A percentile compares a stretch with the other conserved stretches of the same genome.
phyloP scores from a whole-genome alignment of 2,113 vertebrate genomes.

The Brachypteracias leptosomus region DNA sequence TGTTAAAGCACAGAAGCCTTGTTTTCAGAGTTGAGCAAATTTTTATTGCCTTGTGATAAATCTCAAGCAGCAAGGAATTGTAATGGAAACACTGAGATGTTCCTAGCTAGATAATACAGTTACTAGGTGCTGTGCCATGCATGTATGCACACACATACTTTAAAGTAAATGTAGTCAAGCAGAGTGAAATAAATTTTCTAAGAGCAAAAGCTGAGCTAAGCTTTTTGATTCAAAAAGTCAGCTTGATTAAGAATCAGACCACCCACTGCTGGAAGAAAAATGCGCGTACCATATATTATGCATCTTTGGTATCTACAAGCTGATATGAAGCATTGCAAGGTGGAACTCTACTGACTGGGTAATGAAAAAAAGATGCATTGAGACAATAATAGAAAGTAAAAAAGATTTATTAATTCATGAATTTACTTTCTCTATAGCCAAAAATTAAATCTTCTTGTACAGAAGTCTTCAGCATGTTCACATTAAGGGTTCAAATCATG shows the following conservation, averaged over 20 bases:
- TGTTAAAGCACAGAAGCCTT: neutral
- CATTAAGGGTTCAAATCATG: neutral
- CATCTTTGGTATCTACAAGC: neutral
- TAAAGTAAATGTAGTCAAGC: constrained; percentile 23
- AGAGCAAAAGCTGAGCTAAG: constrained; percentile 8
- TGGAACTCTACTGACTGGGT: neutral
- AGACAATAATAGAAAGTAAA: neutral
- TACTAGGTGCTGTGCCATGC: neutral
- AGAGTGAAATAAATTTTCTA: constrained; percentile 23
- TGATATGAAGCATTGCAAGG: neutral
- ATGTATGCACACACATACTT: neutral
- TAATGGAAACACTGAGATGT: neutral
- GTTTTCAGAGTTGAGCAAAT: neutral
- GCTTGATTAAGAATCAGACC: constrained; percentile 12
- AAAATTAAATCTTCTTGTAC: neutral
- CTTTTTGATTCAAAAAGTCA: constrained; percentile 26
- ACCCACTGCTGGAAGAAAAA: constrained; percentile 19
- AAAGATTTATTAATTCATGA: neutral
- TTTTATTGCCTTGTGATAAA: neutral
- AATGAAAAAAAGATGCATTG: constrained; percentile 14
- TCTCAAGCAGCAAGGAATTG: neutral
- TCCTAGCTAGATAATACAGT: neutral
- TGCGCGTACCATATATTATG: neutral
- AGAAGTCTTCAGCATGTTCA: neutral
- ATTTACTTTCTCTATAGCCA: neutral